phyloP scores from a whole-genome alignment of 2,797 vertebrate species.

The Cottoperca gobio region DNA sequence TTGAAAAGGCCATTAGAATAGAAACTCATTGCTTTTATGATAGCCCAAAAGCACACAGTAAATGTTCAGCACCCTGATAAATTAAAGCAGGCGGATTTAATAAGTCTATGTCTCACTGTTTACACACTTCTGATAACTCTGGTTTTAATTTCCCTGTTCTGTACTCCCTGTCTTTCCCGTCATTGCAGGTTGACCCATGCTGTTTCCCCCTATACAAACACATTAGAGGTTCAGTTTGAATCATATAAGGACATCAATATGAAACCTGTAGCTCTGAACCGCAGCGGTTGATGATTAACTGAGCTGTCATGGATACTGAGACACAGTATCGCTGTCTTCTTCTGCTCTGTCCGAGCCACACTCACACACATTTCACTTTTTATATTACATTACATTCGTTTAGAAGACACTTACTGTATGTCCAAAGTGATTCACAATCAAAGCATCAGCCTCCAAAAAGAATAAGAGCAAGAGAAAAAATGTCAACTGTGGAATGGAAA shows the following conservation, averaged over 20 bases:
- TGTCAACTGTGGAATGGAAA: background rate
- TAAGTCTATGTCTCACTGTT: conserved; percentile 66
- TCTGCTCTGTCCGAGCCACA: background rate
- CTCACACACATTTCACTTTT: background rate
- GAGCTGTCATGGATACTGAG: conserved; percentile 21
- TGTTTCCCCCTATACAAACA: conserved; percentile 41
- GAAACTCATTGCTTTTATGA: conserved; percentile 43
- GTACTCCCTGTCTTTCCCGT: background rate
- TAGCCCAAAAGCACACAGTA: conserved; percentile 34
- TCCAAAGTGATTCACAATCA: background rate
- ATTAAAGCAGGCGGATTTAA: conserved; percentile 41
- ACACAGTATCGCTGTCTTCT: too few species aligned
- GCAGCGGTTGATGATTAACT: conserved; percentile 41
- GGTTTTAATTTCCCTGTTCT: conserved; percentile 22
- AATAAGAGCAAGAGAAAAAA: background rate
- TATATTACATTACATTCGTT: background rate
- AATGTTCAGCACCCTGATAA: conserved; percentile 29
- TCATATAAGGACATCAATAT: conserved; percentile 21
- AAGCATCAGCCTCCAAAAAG: background rate
- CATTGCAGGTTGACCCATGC: conserved; percentile 3
- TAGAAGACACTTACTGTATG: background rate
- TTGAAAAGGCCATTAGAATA: conserved; percentile 30
- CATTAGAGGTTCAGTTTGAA: background rate
- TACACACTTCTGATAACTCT: conserved; percentile 48
- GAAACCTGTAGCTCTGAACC: conserved; percentile 36